phyloP scores from a whole-genome alignment of 2,888 invertebrate genomes.

The Diarsia brunnea region DNA sequence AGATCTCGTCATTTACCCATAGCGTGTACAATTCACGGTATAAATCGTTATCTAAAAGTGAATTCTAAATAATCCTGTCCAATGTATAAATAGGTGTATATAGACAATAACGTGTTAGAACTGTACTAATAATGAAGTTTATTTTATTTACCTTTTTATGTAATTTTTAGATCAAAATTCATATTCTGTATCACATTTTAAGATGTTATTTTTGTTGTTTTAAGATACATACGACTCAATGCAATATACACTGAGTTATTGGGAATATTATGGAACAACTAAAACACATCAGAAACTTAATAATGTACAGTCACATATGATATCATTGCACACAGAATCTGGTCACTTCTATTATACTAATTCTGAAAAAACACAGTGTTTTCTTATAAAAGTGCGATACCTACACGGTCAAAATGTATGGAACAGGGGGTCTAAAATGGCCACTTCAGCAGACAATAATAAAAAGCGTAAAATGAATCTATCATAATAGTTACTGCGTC shows the following conservation, averaged over 20 bases:
- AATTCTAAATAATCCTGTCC: conserved; percentile 74
- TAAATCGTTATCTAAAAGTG: conserved; percentile 62
- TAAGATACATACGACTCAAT: conserved; percentile 40
- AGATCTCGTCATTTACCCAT: conserved; percentile 64
- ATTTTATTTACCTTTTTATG: conserved; percentile 62
- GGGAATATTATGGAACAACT: conserved; percentile 6
- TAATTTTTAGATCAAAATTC: conserved; percentile 10
- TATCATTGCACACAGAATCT: neutral
- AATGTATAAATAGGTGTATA: conserved; percentile 80
- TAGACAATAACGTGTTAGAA: conserved; percentile 84
- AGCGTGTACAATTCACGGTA: conserved; percentile 49
- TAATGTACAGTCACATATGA: conserved; percentile 14
- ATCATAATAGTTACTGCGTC: no score
- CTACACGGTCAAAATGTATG: neutral
- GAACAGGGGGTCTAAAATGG: no score
- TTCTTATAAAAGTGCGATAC: neutral
- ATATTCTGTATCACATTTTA: conserved; percentile 27
- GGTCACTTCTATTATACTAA: neutral
- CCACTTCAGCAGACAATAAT: no score
- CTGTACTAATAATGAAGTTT: conserved; percentile 63
- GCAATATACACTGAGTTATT: conserved; percentile 23
- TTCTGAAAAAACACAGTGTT: neutral
- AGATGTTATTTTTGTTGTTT: conserved; percentile 6
- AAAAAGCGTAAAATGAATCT: no score
- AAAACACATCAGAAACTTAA: conserved; percentile 11